Base-by-base conservation (phyloP, 2,797 vertebrate species). In the Notamacropus eugenii region DNA sequence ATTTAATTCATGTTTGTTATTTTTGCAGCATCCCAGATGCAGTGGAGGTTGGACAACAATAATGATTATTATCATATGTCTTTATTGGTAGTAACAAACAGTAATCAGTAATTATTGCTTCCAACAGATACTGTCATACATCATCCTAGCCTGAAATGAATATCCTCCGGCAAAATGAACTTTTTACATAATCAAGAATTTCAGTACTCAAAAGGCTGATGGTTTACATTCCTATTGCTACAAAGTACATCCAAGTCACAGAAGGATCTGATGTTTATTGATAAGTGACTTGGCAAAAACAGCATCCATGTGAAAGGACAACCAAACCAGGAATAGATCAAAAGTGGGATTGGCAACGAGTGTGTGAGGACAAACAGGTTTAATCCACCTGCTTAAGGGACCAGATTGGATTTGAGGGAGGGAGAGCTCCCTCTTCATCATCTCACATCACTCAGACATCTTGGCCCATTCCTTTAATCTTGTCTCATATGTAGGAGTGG, bases 81-180 rank as follows among this genome's bases (percentile, higher is more conserved):
- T 91, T 91, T 82, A 52, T 93, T 91, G 56, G 46, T 56, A 92
- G 87, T 94, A 94, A 95, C 46, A 58, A 50, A 95, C 28, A 67
- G 55, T 91, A 96, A 91, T 87, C 93, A 93, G 40, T 54, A 40
- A 13, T 95, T 96, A 19, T n/a, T 95, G 5, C 54, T n/a, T 95
- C 92, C 52, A 90, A 59, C 94, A 96, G 92, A 92, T 91, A 56
- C 0, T 92, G 90, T 6, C 19, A 57, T 11, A 46, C 31, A 82
- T 46, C 31, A 4, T 90, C 91, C 90, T 52, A 19, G 46, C 10
- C 90, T 90, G 54, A 92, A 94, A 74, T 57, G 55, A 93, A 27
- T n/a, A 34, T 34, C 67, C 24, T 0, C 55, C 54, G 56, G 90
- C 46, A 91, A 74, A 95, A 94, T 91, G 93, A 95, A 94, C 40